Conservation (phyloP, 2,113 vertebrate species). For the Nothobranchius furzeri region DNA sequence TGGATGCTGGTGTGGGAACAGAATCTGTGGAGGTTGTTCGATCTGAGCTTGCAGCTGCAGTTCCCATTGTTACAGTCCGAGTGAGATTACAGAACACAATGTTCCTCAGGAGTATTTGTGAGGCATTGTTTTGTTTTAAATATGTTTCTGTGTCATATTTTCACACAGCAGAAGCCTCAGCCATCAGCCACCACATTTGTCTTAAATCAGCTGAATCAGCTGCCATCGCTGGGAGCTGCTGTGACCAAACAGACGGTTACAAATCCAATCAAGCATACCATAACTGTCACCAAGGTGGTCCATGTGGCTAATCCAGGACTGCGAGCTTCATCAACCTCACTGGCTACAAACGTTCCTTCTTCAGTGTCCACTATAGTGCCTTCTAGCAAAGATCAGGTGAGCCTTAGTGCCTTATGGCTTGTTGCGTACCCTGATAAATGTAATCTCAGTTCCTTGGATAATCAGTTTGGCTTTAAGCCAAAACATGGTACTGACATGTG, state of each 20-base stretch:
- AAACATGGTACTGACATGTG: too few relatives aligned
- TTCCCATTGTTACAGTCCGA: constrained; percentile 89
- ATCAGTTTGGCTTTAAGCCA: too few relatives aligned
- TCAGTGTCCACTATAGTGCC: constrained; percentile 81
- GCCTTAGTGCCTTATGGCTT: not conserved
- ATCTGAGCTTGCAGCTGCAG: constrained; percentile 76
- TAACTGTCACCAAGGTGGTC: constrained; percentile 95
- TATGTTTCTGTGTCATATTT: not conserved
- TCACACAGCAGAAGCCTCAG: constrained; percentile 85
- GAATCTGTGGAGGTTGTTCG: constrained; percentile 70
- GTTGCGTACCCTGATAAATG: too few relatives aligned
- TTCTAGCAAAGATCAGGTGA: constrained; percentile 88
- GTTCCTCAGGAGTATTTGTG: not conserved
- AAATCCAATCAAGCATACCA: constrained; percentile 90
- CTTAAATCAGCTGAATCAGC: constrained; percentile 98
- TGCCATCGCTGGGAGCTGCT: constrained; percentile 90
- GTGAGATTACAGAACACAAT: constrained; percentile 73
- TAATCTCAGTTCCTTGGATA: too few relatives aligned
- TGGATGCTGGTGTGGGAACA: constrained; percentile 85
- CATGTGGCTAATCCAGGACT: constrained; percentile 81
- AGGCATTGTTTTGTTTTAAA: not conserved
- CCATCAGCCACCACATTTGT: constrained; percentile 98
- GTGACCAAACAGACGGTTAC: constrained; percentile 90
- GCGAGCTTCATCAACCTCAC: constrained; percentile 77
- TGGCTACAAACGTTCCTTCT: constrained; percentile 72